Conservation (phyloP, 1,140 invertebrate genomes). For the Delia radicum region DNA sequence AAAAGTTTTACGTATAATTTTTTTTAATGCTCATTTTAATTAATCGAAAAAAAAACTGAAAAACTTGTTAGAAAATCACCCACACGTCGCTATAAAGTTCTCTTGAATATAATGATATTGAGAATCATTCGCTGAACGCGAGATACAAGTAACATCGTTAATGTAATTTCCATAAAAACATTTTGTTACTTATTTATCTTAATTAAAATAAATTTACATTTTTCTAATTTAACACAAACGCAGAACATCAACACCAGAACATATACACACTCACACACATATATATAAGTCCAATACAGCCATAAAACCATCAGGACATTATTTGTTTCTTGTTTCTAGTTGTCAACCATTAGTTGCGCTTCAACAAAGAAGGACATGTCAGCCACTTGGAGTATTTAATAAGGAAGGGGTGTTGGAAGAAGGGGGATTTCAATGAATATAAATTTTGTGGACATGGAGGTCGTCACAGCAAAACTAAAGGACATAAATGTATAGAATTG, state of each 20-base stretch:
- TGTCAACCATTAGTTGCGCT: constrained; percentile 40
- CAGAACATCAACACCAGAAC: constrained; percentile 1
- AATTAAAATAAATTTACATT: constrained; percentile 57
- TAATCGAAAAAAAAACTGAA: background rate
- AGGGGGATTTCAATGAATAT: background rate
- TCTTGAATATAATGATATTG: constrained; percentile 38
- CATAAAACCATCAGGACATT: background rate
- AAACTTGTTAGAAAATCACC: constrained; percentile 2
- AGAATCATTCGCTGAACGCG: background rate
- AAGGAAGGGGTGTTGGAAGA: background rate
- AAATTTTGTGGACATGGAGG: background rate
- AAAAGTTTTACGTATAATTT: constrained; percentile 3
- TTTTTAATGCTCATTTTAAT: background rate
- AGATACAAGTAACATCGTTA: constrained; percentile 35
- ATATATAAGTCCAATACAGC: background rate
- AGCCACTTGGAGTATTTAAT: constrained; percentile 2
- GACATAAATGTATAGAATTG: background rate
- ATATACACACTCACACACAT: background rate
- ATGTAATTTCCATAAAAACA: constrained; percentile 55
- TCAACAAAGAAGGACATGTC: constrained; percentile 44
- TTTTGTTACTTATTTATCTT: constrained; percentile 57
- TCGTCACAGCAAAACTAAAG: background rate
- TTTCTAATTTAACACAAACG: constrained; percentile 52
- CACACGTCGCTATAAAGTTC: background rate
- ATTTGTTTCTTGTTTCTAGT: background rate